phyloP scores from a whole-genome alignment of 1,140 invertebrate species.

The Eufriesea mexicana region DNA sequence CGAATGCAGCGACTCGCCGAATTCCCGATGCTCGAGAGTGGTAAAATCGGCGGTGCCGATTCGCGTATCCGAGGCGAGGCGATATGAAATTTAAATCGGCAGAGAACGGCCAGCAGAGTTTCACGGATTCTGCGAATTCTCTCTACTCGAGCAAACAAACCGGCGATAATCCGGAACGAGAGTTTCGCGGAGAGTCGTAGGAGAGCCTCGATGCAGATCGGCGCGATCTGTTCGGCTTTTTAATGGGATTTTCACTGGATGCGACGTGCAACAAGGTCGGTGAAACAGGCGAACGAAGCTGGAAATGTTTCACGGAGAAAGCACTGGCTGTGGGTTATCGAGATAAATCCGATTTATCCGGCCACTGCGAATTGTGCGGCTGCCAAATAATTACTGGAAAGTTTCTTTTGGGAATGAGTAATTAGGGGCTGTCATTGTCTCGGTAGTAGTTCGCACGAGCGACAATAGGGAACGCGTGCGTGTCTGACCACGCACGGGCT shows the following conservation, averaged over 20 bases:
- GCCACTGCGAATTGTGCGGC: background rate
- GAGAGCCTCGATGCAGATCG: slow-evolving; percentile 6
- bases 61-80: no score
- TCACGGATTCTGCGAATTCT: background rate
- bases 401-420: background rate
- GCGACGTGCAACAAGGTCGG: background rate
- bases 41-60: no score
- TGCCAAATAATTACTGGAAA: slow-evolving; percentile 27
- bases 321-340: background rate
- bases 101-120: no score
- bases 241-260: slow-evolving; percentile 32
- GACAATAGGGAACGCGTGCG: background rate
- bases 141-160: slow-evolving; percentile 23
- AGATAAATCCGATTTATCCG: slow-evolving; percentile 32
- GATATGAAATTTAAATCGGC: no score
- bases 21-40: background rate
- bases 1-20: background rate
- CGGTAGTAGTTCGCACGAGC: background rate
- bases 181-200: slow-evolving; percentile 15
- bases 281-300: slow-evolving; percentile 6
- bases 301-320: slow-evolving; percentile 16
- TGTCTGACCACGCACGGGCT: background rate
- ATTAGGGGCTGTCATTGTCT: slow-evolving; percentile 14
- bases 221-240: background rate
- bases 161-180: slow-evolving; percentile 24